A percentile compares a stretch with the other conserved stretches of the same genome.
Evolutionary conservation across 2,888 invertebrate species (phyloP).

Genomic region (Diarsia mendica): DNA sequence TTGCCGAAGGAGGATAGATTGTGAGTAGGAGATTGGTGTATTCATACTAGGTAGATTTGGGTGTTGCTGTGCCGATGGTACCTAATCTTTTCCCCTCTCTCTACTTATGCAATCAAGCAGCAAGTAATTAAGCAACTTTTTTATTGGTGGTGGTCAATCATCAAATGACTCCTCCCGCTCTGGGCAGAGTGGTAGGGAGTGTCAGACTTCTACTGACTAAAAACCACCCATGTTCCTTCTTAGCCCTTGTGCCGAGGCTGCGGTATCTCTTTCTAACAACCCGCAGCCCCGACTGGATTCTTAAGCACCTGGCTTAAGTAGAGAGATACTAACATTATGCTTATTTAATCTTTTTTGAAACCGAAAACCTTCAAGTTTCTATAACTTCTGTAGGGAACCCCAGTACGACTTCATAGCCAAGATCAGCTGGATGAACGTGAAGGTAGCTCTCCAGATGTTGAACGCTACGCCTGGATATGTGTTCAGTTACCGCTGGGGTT

Average conservation of each 20-base stretch:
- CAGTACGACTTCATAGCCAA: slow-evolving; percentile 77
- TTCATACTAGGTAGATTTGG: background rate
- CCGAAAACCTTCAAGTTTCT: background rate
- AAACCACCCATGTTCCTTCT: no score
- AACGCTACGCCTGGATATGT: slow-evolving; percentile 80
- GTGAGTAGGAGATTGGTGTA: slow-evolving; percentile 69
- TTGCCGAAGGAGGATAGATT: slow-evolving; percentile 77
- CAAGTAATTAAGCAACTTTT: no score
- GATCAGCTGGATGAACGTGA: slow-evolving; percentile 77
- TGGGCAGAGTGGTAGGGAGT: no score
- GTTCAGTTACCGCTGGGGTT: slow-evolving; percentile 81
- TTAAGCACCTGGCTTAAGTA: background rate
- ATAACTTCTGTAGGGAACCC: slow-evolving; percentile 70
- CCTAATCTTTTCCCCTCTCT: background rate
- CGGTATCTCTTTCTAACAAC: no score
- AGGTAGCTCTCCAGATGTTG: slow-evolving; percentile 78
- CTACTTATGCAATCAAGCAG: no score
- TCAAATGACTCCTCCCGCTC: no score
- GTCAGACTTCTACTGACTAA: no score
- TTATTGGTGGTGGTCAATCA: no score
- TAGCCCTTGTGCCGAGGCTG: no score
- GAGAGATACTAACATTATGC: background rate
- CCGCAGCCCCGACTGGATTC: no score
- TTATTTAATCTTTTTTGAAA: background rate
- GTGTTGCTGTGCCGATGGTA: background rate